Evolutionary conservation across 2,888 invertebrate genomes (phyloP).

Genomic region (Stenotaenia linearis): DNA sequence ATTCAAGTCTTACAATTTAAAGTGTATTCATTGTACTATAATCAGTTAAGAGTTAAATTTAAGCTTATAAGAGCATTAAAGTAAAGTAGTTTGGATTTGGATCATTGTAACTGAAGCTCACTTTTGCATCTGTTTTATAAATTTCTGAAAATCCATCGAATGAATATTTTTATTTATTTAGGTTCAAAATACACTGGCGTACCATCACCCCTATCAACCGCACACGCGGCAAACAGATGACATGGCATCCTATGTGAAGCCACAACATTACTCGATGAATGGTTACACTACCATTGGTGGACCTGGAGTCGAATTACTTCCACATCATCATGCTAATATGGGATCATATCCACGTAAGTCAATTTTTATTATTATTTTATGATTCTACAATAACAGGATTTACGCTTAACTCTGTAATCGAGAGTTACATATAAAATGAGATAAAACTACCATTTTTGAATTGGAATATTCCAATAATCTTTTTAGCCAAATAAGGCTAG

Average conservation of each 20-base stretch:
- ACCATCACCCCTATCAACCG: background rate
- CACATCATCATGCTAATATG: conserved; percentile 2
- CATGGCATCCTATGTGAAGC: conserved; percentile 7
- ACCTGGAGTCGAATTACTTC: conserved; percentile 1
- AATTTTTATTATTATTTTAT: background rate
- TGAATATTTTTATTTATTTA: background rate
- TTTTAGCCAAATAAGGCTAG: too few relatives aligned
- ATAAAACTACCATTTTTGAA: background rate
- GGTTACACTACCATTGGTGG: conserved; percentile 1
- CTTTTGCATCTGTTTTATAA: background rate
- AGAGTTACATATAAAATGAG: background rate
- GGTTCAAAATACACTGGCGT: background rate
- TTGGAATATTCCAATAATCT: too few relatives aligned
- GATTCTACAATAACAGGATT: too few relatives aligned
- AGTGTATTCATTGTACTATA: too few relatives aligned
- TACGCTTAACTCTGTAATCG: too few relatives aligned
- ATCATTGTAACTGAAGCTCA: background rate
- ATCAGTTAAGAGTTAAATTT: too few relatives aligned
- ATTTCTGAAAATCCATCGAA: too few relatives aligned
- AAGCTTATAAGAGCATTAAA: too few relatives aligned
- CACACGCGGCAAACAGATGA: background rate
- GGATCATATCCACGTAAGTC: background rate
- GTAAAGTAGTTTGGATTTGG: background rate
- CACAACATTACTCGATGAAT: background rate
- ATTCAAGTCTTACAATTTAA: too few relatives aligned